These are phyloP conservation scores for Pagetopsis macropterus DNA, from an alignment of 2,797 vertebrate genomes.

Conservation along the genomic window DNA sequence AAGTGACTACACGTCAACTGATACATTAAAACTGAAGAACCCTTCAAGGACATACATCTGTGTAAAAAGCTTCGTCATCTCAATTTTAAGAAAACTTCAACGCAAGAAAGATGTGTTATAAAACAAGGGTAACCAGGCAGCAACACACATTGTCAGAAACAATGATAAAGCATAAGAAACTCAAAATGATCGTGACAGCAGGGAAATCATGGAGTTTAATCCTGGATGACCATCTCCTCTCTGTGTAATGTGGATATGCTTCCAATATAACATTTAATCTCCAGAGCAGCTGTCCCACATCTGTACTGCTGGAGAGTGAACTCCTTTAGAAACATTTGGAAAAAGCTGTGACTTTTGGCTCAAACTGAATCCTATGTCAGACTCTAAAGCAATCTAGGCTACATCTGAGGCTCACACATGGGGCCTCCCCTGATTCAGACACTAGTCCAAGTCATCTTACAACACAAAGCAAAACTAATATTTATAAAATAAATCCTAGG, in stretches of 20 bases:
- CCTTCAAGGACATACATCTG: no score
- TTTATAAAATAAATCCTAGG: not conserved
- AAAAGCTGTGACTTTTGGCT: constrained; percentile 20
- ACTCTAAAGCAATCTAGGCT: not conserved
- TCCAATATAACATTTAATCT: constrained; percentile 49
- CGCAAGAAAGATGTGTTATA: no score
- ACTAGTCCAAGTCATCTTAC: not conserved
- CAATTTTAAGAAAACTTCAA: no score
- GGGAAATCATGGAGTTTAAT: constrained; percentile 11
- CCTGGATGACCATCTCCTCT: not conserved
- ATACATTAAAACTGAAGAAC: no score
- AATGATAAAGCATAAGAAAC: constrained; percentile 12
- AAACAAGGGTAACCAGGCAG: not conserved
- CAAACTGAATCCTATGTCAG: constrained; percentile 11
- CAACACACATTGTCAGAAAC: constrained; percentile 8
- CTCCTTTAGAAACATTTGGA: constrained; percentile 23
- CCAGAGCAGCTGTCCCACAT: constrained; percentile 65
- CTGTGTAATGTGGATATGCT: constrained; percentile 36
- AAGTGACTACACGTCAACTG: no score
- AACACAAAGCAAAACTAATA: not conserved
- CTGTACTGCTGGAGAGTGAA: constrained; percentile 35
- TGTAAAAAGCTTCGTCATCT: no score
- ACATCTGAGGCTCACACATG: not conserved
- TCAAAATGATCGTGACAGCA: constrained; percentile 19
- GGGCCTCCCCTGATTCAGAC: not conserved